Percentiles rank a stretch among this genome's conserved stretches.
Evolutionary conservation across 2,113 vertebrate species (phyloP).

Genomic region (Leuciscus idus): DNA sequence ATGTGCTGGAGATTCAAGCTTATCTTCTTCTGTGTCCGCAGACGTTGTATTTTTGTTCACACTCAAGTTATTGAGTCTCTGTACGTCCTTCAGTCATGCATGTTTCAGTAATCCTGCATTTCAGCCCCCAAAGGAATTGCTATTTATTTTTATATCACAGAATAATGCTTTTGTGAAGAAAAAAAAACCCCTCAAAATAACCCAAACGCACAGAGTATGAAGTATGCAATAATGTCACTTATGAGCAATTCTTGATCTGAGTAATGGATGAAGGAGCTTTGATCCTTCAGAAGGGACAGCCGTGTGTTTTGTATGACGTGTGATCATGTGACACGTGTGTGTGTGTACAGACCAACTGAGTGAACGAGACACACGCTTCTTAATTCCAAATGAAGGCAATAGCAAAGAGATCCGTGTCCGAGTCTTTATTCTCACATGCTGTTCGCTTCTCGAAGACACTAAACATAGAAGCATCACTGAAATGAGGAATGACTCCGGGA

Average conservation of each 20-base stretch:
- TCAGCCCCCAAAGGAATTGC: constrained; percentile 48
- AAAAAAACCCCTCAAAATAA: constrained; percentile 52
- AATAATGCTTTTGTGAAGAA: constrained; percentile 58
- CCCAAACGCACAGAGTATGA: constrained; percentile 59
- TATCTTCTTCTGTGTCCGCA: background rate
- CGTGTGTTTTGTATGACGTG: constrained; percentile 74
- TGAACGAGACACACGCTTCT: constrained; percentile 66
- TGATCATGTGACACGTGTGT: constrained; percentile 69
- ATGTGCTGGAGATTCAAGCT: background rate
- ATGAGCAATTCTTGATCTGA: constrained; percentile 35
- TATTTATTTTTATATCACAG: constrained; percentile 68
- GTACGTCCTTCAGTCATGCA: constrained; percentile 38
- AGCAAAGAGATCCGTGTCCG: constrained; percentile 62
- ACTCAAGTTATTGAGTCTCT: background rate
- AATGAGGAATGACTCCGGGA: background rate
- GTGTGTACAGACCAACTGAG: constrained; percentile 72
- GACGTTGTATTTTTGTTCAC: background rate
- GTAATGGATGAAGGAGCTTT: constrained; percentile 59
- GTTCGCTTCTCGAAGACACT: background rate
- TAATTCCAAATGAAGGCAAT: constrained; percentile 75
- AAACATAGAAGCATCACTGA: background rate
- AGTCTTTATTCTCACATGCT: constrained; percentile 47
- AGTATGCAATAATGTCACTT: constrained; percentile 71
- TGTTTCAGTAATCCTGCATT: constrained; percentile 43
- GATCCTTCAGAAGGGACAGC: constrained; percentile 69